Conservation (phyloP, 2,888 invertebrate species). For the Agonopterix heracliana region DNA sequence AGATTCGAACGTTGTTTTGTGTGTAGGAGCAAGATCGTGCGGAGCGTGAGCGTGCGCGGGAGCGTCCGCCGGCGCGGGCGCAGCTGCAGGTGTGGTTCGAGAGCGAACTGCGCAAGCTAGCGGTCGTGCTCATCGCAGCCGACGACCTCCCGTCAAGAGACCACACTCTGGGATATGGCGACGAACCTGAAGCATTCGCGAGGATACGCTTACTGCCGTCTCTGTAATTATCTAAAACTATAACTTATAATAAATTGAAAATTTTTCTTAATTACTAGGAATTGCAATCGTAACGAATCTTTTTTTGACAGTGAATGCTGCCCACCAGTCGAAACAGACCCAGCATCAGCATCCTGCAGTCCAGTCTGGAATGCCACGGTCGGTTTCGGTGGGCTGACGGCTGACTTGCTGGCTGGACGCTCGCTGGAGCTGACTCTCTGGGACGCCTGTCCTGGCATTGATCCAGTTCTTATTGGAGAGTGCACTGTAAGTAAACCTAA, state of each 20-base stretch:
- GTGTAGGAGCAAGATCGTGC: slow-evolving; percentile 68
- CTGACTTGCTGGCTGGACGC: slow-evolving; percentile 86
- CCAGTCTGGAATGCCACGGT: slow-evolving; percentile 96
- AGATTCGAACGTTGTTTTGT: too few species aligned
- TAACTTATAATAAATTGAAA: too few species aligned
- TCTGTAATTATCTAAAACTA: slow-evolving; percentile 67
- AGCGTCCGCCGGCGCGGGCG: slow-evolving; percentile 86
- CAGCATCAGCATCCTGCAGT: slow-evolving; percentile 90
- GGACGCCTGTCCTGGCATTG: slow-evolving; percentile 90
- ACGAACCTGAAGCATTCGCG: slow-evolving; percentile 89
- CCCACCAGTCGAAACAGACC: slow-evolving; percentile 87
- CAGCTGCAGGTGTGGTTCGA: slow-evolving; percentile 95
- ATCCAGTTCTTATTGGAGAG: slow-evolving; percentile 88
- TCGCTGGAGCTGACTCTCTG: slow-evolving; percentile 91
- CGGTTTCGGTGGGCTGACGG: slow-evolving; percentile 86
- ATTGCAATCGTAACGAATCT: too few species aligned
- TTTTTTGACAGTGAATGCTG: slow-evolving; percentile 79
- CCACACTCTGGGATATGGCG: slow-evolving; percentile 85
- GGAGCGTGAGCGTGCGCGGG: slow-evolving; percentile 62
- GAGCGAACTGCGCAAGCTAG: slow-evolving; percentile 86
- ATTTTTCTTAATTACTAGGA: too few species aligned
- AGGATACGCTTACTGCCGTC: slow-evolving; percentile 87
- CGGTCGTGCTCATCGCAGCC: slow-evolving; percentile 90
- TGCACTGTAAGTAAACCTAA: slow-evolving; percentile 79
- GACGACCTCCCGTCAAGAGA: slow-evolving; percentile 89